A percentile compares a stretch with the other conserved stretches of the same genome.
Conservation (phyloP, 2,797 vertebrate genomes). For the Eulemur coronatus region DNA sequence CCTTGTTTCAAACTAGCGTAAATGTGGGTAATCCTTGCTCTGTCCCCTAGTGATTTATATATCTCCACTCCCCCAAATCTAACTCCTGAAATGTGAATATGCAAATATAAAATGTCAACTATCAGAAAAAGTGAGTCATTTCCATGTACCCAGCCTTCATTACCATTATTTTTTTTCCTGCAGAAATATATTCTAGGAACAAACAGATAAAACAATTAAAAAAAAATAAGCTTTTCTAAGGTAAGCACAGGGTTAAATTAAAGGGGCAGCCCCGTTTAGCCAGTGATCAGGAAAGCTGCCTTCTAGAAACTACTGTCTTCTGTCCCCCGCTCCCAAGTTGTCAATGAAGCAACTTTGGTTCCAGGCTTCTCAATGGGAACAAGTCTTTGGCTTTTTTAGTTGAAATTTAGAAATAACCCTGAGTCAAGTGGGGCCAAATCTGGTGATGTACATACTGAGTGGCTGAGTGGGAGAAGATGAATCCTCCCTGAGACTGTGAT, state of each 20-base stretch:
- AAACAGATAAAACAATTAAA: not conserved
- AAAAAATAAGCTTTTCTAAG: not conserved
- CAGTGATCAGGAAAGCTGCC: not conserved
- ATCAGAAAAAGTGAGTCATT: not conserved
- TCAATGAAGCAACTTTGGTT: not conserved
- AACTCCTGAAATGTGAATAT: not conserved
- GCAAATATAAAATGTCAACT: not conserved
- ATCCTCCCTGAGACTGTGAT: not conserved
- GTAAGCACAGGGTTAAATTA: not conserved
- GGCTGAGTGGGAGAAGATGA: not conserved
- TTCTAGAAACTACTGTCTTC: not conserved
- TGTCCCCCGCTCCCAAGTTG: not conserved
- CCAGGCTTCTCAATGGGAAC: not conserved
- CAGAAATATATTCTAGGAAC: not conserved
- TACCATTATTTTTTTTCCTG: not conserved
- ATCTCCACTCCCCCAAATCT: not conserved
- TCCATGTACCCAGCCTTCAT: not conserved
- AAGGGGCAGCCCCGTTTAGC: not conserved
- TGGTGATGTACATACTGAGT: not conserved
- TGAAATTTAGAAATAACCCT: not conserved
- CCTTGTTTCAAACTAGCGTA: not conserved
- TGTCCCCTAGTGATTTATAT: not conserved
- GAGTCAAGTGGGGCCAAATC: not conserved
- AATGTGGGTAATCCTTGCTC: not conserved
- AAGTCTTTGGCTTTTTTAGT: not conserved